Percentiles rank a stretch among this genome's conserved stretches.
These are phyloP conservation scores for Pyrocephalus nanus DNA, from an alignment of 2,797 vertebrate genomes.

Conservation along the genomic window DNA sequence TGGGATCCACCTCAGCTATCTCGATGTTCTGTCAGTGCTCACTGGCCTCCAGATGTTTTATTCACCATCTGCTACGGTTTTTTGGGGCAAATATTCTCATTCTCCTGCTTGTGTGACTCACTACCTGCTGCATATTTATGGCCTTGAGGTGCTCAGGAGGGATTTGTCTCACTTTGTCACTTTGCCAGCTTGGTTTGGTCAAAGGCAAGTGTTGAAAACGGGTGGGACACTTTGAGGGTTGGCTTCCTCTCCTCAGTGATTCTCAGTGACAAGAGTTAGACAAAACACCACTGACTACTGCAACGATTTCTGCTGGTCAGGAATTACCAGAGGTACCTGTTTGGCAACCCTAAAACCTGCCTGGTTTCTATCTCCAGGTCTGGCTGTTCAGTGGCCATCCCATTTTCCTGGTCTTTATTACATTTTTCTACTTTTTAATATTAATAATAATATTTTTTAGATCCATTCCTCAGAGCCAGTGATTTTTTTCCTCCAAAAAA, in stretches of 20 bases:
- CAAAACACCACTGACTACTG: not conserved
- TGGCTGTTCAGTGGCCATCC: not conserved
- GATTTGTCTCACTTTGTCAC: not conserved
- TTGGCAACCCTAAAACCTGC: not conserved
- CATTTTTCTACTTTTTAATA: not conserved
- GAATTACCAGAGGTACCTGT: not conserved
- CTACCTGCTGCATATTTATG: not conserved
- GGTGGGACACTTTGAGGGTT: not conserved
- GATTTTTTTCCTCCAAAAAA: rapidly evolving
- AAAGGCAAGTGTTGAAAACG: not conserved
- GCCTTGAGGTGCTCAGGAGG: not conserved
- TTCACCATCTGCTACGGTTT: not conserved
- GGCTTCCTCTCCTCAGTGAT: not conserved
- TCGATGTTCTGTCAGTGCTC: not conserved
- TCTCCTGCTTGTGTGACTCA: not conserved
- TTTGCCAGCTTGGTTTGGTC: not conserved
- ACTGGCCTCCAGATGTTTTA: constrained; percentile 31
- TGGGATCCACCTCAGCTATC: not conserved
- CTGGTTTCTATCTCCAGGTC: not conserved
- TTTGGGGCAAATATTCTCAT: not conserved
- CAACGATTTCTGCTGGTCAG: not conserved
- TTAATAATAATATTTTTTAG: not conserved
- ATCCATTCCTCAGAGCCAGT: not conserved
- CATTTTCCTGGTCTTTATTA: not conserved
- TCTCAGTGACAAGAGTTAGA: not conserved